Percentiles rank a stretch among this genome's conserved stretches.
Evolutionary conservation across 2,888 invertebrate genomes (phyloP).

Genomic region (Brachypterus glaber): DNA sequence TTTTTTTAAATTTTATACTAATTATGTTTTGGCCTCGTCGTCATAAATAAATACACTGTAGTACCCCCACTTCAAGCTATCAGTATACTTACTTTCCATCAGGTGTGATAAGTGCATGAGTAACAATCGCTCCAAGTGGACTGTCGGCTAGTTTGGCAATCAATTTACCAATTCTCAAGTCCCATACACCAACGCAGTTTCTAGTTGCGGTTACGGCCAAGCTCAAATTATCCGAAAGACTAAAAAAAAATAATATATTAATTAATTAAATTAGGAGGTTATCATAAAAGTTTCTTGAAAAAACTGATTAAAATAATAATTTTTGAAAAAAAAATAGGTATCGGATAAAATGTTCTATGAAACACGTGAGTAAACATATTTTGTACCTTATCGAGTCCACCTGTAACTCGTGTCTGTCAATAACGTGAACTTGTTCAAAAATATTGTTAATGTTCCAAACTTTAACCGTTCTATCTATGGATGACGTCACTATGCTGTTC

Average conservation of each 20-base stretch:
- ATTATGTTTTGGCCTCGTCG: not conserved
- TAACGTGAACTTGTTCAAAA: conserved; percentile 93
- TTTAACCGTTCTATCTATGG: conserved; percentile 95
- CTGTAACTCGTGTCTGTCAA: conserved; percentile 89
- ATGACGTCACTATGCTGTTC: conserved; percentile 94
- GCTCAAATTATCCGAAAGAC: conserved; percentile 66
- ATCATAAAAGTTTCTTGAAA: too few species aligned
- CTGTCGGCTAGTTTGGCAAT: conserved; percentile 81
- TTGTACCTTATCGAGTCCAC: conserved; percentile 79
- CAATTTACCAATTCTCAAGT: conserved; percentile 75
- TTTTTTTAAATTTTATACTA: conserved; percentile 3
- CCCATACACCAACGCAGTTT: conserved; percentile 93
- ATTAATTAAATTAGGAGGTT: too few species aligned
- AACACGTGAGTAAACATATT: not conserved
- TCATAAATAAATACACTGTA: not conserved
- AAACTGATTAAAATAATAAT: too few species aligned
- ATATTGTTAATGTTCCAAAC: conserved; percentile 99
- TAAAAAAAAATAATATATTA: conserved; percentile 36
- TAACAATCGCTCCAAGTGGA: conserved; percentile 87
- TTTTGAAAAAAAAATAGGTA: too few species aligned
- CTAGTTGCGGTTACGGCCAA: conserved; percentile 88
- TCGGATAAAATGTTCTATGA: too few species aligned
- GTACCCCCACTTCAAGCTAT: conserved; percentile 3
- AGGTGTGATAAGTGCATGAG: conserved; percentile 81
- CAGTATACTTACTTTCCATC: conserved; percentile 54